These are phyloP conservation scores for Drosophila triauraria DNA, from an alignment of 1,140 invertebrate genomes.

Conservation along the genomic window DNA sequence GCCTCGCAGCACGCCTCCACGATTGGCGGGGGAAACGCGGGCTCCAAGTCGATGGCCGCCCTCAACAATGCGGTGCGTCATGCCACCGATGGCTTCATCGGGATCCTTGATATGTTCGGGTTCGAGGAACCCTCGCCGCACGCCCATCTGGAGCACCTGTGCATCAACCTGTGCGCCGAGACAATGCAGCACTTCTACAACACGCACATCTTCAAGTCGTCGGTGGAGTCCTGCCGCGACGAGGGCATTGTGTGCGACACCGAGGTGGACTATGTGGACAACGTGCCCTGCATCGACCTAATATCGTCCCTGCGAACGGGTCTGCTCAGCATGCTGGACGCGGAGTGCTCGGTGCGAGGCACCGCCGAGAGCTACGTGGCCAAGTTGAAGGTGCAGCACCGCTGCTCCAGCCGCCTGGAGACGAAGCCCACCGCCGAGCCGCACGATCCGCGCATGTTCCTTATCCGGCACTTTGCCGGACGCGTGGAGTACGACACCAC, in stretches of 20 bases:
- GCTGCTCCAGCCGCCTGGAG: slow-evolving; percentile 89
- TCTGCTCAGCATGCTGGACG: slow-evolving; percentile 95
- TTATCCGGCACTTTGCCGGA: slow-evolving; percentile 96
- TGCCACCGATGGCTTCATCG: slow-evolving; percentile 97
- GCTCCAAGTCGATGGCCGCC: slow-evolving; percentile 95
- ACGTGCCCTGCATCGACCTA: slow-evolving; percentile 97
- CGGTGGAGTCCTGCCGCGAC: slow-evolving; percentile 96
- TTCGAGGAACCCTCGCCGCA: slow-evolving; percentile 95
- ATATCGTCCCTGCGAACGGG: slow-evolving; percentile 97
- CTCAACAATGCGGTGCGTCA: slow-evolving; percentile 96
- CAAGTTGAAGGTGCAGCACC: slow-evolving; percentile 94
- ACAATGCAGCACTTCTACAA: slow-evolving; percentile 99
- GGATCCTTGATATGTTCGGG: slow-evolving; percentile 98
- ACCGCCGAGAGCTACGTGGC: slow-evolving; percentile 95
- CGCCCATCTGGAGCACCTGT: slow-evolving; percentile 96
- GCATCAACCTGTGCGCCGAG: slow-evolving; percentile 97
- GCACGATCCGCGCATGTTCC: slow-evolving; percentile 92
- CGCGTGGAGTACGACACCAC: slow-evolving; percentile 95
- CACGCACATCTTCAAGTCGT: slow-evolving; percentile 97
- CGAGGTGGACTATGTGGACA: slow-evolving; percentile 97
- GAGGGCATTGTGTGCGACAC: slow-evolving; percentile 96
- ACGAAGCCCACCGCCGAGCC: slow-evolving; percentile 86
- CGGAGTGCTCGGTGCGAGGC: slow-evolving; percentile 95
- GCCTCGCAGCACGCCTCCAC: slow-evolving; percentile 95
- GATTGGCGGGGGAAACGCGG: slow-evolving; percentile 91